Base-by-base conservation (phyloP, 2,888 invertebrate genomes). In the Neoaliturus tenellus region DNA sequence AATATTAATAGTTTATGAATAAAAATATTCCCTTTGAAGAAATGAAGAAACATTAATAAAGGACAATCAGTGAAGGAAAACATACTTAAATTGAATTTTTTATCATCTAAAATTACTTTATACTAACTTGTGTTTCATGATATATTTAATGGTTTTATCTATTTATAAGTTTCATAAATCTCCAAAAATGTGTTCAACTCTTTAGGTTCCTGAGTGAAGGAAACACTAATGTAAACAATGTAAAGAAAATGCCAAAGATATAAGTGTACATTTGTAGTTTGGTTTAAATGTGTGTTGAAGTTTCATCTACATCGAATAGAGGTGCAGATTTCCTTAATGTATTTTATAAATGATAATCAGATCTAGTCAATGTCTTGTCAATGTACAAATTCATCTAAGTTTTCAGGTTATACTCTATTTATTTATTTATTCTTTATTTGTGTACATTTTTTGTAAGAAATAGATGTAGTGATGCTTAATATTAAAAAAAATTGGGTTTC, bases 301-400 rank as follows among this genome's bases (percentile, higher is more conserved):
- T 62, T 62, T 62, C 62, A 28, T 62, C 14, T 31, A 62, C 62
- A 62, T 62, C 62, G 62, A 55, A 55, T 55, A 55, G 3, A 25
- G 31, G 28, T 62, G 28, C 62, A 62, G 8, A 28, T 62, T 62
- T 62, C 62, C 31, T 62, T 28, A 28, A 31, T 62, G 62, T 62
- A 62, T 14, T 62, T 62, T 62, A 17, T 55, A 55, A 10, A 51
- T 62, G 14, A 14, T 62, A 28, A 51, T 6, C 51, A 51, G 31
- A 28, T 62, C 62, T 62, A 62, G 62, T 62, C 62, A 62, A 28
- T 31, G 20, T 62, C 31, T 62, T 62, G 62, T 62, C 62, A 62
- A 17, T 62, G 62, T 62, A 62, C 62, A 62, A 28, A 62, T 62
- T 28, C 17, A 62, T 14, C 28, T 28, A 28, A 62, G 28, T 14